Base-by-base conservation (phyloP, 2,113 vertebrate genomes). In the Sinocyclocheilus maitianheensis region DNA sequence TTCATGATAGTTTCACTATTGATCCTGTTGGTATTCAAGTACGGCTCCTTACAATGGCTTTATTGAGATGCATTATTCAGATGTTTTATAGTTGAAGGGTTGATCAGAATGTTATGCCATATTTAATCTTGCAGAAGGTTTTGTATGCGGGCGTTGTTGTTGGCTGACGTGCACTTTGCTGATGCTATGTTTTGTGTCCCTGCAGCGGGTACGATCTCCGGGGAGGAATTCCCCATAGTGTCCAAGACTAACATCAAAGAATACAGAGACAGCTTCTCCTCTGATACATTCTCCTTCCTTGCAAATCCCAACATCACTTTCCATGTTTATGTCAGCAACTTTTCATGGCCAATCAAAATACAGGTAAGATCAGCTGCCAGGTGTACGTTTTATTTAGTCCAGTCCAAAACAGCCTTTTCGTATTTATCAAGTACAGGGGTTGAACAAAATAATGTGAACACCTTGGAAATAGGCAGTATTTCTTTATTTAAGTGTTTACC, bases 271-370 rank as follows among this genome's bases (percentile, higher is more conserved):
- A 98, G 97, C 84, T 99, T 99, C 94, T 99, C 97, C 87, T 98
- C 95, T 86, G 97, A 99, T 92, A 99, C 97, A 91, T 99, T 97
- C 93, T 97, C 96, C 89, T 99, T 99, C 34, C 94, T 96, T 87
- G 97, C 94, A 94, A 99, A 99, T 93, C 97, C 97, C 30, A 99
- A 98, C 86, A 99, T 99, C 87, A 99, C 98, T 72, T 99, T 99
- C 89, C 99, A 99, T 53, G 97, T 99, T 77, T 99, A 99, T 10
- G 97, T 98, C 95, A 99, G 97, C 94, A 99, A 99, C 93, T 99
- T 99, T 94, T 97, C 97, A 83, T 99, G 97, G 98, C 97, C 97
- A 51, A 96, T 99, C 94, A 99, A 99, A 94, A 99, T 99, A 93
- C 97, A 99, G 96, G 97, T 98, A 91, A 95, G 96, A 84, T 55